Percentiles rank a stretch among this genome's conserved stretches.
phyloP scores from a whole-genome alignment of 2,888 invertebrate genomes.

The Rhamnusium bicolor region DNA sequence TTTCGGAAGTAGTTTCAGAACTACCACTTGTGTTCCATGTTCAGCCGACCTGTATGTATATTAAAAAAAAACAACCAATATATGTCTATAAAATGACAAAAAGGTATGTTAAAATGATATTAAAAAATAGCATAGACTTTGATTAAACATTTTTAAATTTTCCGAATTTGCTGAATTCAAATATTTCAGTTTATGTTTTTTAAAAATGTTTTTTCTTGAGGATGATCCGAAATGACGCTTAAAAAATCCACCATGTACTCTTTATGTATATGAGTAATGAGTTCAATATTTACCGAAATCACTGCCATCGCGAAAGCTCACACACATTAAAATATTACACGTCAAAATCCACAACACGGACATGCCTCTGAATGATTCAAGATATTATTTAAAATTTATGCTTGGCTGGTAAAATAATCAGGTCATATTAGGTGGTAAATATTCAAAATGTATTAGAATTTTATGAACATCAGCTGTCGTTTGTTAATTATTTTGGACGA shows the following conservation, averaged over 20 bases:
- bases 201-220: not conserved
- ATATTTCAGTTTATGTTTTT: not conserved
- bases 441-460: conserved; percentile 1
- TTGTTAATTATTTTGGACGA: not conserved
- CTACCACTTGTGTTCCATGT: too few species aligned
- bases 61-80: too few species aligned
- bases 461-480: not conserved
- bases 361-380: conserved; percentile 39
- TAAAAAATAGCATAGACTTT: too few species aligned
- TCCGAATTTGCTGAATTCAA: too few species aligned
- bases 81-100: too few species aligned
- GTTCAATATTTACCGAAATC: conserved; percentile 64
- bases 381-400: conserved; percentile 32
- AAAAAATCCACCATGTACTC: conserved; percentile 13
- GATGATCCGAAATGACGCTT: not conserved
- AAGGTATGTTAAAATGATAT: too few species aligned
- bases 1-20: too few species aligned
- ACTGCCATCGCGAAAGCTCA: conserved; percentile 40
- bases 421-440: conserved; percentile 7
- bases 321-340: conserved; percentile 36
- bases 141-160: too few species aligned
- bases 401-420: conserved; percentile 6
- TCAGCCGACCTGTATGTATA: too few species aligned
- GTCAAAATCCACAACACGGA: conserved; percentile 37
- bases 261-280: conserved; percentile 62